Base-by-base conservation (phyloP, 37 sponge, comb jelly and placozoan species). In the Ephydatia muelleri region DNA sequence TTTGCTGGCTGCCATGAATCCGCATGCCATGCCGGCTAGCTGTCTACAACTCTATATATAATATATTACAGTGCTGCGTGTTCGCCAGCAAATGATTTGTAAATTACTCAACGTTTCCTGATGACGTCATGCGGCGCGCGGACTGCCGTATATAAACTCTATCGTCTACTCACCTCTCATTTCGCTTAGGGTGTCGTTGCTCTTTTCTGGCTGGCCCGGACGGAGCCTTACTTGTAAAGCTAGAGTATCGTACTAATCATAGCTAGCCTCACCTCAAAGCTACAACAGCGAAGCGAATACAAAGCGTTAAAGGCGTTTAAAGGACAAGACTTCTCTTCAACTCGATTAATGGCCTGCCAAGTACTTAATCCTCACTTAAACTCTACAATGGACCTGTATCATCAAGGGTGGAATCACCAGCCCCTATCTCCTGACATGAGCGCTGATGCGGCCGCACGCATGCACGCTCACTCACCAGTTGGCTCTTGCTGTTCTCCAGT, bases 381-480 rank as follows among this genome's bases (percentile, higher is more conserved):
- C 27, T 27, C 38, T 49, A 75, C 70, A 38, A 77, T 67, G 30
- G 78, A 49, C 38, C 74, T 90, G 67, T 90, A 85, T 73, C 77
- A 83, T 67, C 80, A 65, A 28, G 82, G 81, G 0, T 88, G 88
- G 88, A 75, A 9, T 26, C 29, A 28, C 32, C 88, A 88, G 84
- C 88, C 88, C 19, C 83, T 88, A 0, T 88, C 88, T 16, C 88
- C 88, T n/a, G 75, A 75, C 12, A 22, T 88, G 57, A 70, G 79
- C 49, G 40, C 80, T 4, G 38, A 80, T 43, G 80, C 77, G 5
- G 77, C 77, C 31, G 82, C 85, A 3, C 29, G 35, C 57, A 29
- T 64, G 25, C 48, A 66, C 80, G 79, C 70, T 3, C 88, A 88
- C 73, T 89, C 90, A 2, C 84, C 89, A n/a, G 26, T 84, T 37